These are phyloP conservation scores for Malacoraja senta DNA, from an alignment of 2,797 vertebrate species.

Conservation along the genomic window DNA sequence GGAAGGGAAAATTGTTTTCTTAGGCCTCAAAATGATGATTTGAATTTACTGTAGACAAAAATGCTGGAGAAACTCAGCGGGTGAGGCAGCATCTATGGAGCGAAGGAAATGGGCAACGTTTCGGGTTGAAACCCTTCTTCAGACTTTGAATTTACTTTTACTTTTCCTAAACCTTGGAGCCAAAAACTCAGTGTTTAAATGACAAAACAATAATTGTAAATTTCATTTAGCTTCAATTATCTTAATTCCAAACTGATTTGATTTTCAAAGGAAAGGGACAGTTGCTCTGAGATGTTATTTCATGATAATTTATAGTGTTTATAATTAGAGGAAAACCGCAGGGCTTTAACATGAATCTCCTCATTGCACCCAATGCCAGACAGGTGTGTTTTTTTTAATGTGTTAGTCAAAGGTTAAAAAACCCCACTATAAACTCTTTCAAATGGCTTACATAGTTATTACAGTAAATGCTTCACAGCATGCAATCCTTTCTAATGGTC, in stretches of 20 bases:
- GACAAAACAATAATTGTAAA: not conserved
- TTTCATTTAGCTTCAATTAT: not conserved
- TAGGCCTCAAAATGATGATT: not conserved
- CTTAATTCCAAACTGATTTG: not conserved
- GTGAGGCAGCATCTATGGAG: no score
- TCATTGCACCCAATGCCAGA: not conserved
- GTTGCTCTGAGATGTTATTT: not conserved
- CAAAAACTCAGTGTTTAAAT: not conserved
- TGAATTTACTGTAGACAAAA: not conserved
- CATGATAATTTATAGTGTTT: not conserved
- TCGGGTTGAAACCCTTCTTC: no score
- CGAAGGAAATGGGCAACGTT: no score
- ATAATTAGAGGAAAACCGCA: not conserved
- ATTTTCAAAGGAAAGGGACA: not conserved
- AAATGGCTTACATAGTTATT: not conserved
- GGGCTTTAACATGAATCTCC: not conserved
- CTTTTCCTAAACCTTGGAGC: not conserved
- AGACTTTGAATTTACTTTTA: not conserved
- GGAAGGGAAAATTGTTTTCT: not conserved
- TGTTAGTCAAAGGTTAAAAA: not conserved
- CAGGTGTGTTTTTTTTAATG: not conserved
- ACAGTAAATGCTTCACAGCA: not conserved
- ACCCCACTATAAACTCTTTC: not conserved
- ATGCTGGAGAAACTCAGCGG: no score
- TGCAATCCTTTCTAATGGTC: no score